These are phyloP conservation scores for Melieria picta DNA, from an alignment of 2,888 invertebrate genomes.

Conservation along the genomic window DNA sequence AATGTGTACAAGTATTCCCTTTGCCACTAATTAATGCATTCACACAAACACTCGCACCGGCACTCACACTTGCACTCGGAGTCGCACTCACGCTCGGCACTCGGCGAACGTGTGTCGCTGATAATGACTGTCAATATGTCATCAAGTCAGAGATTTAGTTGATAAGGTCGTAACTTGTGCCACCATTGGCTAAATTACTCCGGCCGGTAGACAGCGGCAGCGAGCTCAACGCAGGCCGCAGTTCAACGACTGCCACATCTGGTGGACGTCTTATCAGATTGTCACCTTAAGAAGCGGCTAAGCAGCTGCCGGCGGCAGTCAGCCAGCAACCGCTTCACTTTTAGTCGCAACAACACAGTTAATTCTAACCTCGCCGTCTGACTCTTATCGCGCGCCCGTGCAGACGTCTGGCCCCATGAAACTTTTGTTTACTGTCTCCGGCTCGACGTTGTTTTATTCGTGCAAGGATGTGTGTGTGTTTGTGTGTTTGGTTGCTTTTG, in stretches of 20 bases:
- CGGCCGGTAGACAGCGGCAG: background rate
- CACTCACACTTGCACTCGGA: background rate
- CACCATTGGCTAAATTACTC: slow-evolving; percentile 32
- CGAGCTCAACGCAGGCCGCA: no score
- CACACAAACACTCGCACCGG: slow-evolving; percentile 41
- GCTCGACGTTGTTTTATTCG: background rate
- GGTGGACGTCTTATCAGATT: slow-evolving; percentile 44
- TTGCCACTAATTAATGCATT: slow-evolving; percentile 62
- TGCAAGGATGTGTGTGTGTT: background rate
- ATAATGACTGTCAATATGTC: slow-evolving; percentile 47
- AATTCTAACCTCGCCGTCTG: background rate
- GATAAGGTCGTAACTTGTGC: slow-evolving; percentile 41
- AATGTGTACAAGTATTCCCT: slow-evolving; percentile 37
- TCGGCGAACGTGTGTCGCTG: slow-evolving; percentile 26
- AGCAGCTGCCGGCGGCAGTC: slow-evolving; percentile 14
- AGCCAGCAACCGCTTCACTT: slow-evolving; percentile 28
- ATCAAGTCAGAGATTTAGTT: slow-evolving; percentile 37
- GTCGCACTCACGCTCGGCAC: background rate
- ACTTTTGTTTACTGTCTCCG: background rate
- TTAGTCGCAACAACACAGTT: slow-evolving; percentile 1
- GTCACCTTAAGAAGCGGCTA: slow-evolving; percentile 43
- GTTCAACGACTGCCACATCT: slow-evolving; percentile 30
- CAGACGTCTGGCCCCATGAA: background rate
- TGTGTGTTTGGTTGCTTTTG: slow-evolving; percentile 23
- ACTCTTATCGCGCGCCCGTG: slow-evolving; percentile 3